phyloP scores from a whole-genome alignment of 1,140 invertebrate genomes.

The Drosophila nasuta region DNA sequence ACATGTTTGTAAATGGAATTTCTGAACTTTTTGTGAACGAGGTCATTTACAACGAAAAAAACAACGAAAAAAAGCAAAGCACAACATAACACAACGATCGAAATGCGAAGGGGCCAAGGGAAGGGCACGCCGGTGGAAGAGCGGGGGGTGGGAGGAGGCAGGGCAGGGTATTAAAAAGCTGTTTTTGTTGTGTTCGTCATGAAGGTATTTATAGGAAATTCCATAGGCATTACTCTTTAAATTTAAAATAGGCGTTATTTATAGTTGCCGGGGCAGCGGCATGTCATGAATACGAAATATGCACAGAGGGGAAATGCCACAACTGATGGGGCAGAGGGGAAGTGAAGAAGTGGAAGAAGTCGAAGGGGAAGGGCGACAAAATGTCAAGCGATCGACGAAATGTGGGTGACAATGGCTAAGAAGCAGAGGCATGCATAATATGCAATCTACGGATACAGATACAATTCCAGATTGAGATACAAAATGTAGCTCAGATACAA shows the following conservation, averaged over 20 bases:
- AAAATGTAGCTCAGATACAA: constrained; percentile 2
- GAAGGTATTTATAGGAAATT: constrained; percentile 79
- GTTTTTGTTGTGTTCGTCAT: constrained; percentile 65
- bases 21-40: constrained; percentile 81
- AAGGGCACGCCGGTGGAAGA: background rate
- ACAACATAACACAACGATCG: constrained; percentile 25
- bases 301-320: background rate
- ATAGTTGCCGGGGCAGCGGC: constrained; percentile 38
- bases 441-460: background rate
- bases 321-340: background rate
- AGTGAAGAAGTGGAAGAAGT: too few relatives aligned
- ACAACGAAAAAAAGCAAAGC: constrained; percentile 36
- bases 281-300: constrained; percentile 68
- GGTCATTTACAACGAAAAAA: constrained; percentile 76
- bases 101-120: background rate
- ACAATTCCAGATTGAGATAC: background rate
- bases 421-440: background rate
- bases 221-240: constrained; percentile 71
- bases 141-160: background rate
- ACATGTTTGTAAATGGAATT: constrained; percentile 82
- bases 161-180: constrained; percentile 52
- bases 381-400: constrained; percentile 27
- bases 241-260: constrained; percentile 68
- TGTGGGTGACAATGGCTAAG: constrained; percentile 31
- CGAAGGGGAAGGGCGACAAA: background rate